Percentiles rank a stretch among this genome's conserved stretches.
Conservation (phyloP, 2,113 vertebrate species). For the Microtus pennsylvanicus region DNA sequence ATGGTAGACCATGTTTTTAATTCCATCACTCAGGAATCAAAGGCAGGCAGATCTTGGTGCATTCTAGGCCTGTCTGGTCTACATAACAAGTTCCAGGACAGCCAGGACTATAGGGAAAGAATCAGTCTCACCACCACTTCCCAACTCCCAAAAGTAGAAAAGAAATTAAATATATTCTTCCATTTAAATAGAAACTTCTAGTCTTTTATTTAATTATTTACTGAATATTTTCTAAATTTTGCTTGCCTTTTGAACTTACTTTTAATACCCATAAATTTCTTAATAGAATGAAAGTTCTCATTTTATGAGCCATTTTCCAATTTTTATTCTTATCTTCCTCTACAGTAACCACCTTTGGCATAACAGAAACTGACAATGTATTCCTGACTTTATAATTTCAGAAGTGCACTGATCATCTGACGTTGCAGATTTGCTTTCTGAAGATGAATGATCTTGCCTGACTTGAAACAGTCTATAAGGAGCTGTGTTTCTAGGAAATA, state of each 20-base stretch:
- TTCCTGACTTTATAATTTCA: neutral
- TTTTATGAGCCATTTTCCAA: neutral
- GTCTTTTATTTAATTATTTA: too few species aligned
- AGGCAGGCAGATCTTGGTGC: neutral
- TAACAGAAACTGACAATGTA: neutral
- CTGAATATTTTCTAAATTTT: neutral
- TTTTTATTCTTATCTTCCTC: neutral
- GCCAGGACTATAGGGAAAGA: neutral
- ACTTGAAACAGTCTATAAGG: rapidly evolving
- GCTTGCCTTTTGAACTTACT: neutral
- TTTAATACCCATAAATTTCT: neutral
- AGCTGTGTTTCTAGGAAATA: neutral
- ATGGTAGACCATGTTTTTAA: neutral
- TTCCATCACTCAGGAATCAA: neutral
- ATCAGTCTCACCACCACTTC: neutral
- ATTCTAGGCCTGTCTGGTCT: rapidly evolving
- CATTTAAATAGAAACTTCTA: neutral
- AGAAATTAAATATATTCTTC: neutral
- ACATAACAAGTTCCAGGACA: neutral
- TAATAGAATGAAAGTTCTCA: neutral
- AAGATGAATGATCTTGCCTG: neutral
- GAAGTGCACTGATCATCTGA: neutral
- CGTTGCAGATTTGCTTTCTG: neutral
- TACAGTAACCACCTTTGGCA: neutral
- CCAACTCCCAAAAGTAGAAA: too few species aligned